Percentiles rank a stretch among this genome's conserved stretches.
Conservation (phyloP, 2,113 vertebrate genomes). For the Crocuta crocuta region DNA sequence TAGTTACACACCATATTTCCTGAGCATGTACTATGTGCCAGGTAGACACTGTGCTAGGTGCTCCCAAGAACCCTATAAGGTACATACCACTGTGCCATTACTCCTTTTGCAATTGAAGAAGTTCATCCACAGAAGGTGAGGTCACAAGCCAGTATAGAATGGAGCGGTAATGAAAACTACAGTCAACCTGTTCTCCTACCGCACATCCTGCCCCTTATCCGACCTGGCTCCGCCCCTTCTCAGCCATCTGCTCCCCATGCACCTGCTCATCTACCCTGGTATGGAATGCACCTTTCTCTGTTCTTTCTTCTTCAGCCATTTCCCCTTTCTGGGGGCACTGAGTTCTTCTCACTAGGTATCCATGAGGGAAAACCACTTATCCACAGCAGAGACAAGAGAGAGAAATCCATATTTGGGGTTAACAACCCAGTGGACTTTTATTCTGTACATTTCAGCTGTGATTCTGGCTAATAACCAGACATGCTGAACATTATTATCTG, state of each 20-base stretch:
- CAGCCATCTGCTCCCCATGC: rapidly evolving
- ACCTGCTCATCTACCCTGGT: background rate
- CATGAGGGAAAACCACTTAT: background rate
- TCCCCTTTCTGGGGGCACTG: rapidly evolving
- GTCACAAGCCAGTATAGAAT: background rate
- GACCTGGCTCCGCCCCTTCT: background rate
- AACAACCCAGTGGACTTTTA: background rate
- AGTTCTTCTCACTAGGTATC: background rate
- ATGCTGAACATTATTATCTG: background rate
- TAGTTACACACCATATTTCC: background rate
- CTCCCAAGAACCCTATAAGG: background rate
- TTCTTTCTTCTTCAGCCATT: background rate
- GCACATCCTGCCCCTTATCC: background rate
- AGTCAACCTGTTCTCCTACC: background rate
- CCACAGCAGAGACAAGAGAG: background rate
- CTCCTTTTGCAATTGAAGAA: background rate
- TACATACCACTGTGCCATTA: background rate
- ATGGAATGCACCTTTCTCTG: background rate
- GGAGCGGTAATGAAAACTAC: background rate
- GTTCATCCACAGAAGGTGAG: background rate
- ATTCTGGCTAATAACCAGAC: background rate
- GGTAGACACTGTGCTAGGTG: background rate
- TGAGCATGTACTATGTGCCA: background rate
- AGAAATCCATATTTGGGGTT: background rate
- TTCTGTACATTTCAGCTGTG: background rate